phyloP scores from a whole-genome alignment of 2,888 invertebrate genomes.

The Agrotis puta region DNA sequence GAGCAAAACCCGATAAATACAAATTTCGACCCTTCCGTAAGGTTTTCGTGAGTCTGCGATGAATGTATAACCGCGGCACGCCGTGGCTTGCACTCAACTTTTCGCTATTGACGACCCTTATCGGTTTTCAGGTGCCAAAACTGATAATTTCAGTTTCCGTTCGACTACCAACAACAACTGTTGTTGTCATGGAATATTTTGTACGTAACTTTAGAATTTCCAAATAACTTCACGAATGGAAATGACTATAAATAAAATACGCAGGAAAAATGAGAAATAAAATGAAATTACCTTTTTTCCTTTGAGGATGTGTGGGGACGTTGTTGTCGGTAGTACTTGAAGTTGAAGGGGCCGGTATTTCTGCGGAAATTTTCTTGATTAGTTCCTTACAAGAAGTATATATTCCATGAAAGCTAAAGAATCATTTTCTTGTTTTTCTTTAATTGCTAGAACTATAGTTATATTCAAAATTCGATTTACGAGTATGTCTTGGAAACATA shows the following conservation, averaged over 20 bases:
- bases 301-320: conserved; percentile 90
- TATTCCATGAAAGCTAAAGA: not conserved
- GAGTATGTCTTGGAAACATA: conserved; percentile 47
- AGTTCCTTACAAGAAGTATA: not conserved
- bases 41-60: conserved; percentile 76
- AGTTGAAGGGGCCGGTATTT: conserved; percentile 96
- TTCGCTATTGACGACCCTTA: conserved; percentile 72
- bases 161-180: conserved; percentile 64
- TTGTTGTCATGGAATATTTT: conserved; percentile 80
- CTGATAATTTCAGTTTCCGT: conserved; percentile 65
- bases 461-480: conserved; percentile 40
- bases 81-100: conserved; percentile 76
- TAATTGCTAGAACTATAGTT: not conserved
- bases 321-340: conserved; percentile 91
- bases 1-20: conserved; percentile 89
- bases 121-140: conserved; percentile 78
- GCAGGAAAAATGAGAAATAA: conserved; percentile 29
- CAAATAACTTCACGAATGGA: conserved; percentile 61
- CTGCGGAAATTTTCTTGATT: conserved; percentile 86
- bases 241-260: conserved; percentile 25
- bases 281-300: conserved; percentile 91
- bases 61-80: conserved; percentile 84
- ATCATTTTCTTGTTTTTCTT: not conserved
- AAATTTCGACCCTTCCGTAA: conserved; percentile 85
- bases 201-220: conserved; percentile 68